A percentile compares a stretch with the other conserved stretches of the same genome.
Evolutionary conservation across 2,797 vertebrate species (phyloP).

Genomic region (Cirrhinus mrigala): DNA sequence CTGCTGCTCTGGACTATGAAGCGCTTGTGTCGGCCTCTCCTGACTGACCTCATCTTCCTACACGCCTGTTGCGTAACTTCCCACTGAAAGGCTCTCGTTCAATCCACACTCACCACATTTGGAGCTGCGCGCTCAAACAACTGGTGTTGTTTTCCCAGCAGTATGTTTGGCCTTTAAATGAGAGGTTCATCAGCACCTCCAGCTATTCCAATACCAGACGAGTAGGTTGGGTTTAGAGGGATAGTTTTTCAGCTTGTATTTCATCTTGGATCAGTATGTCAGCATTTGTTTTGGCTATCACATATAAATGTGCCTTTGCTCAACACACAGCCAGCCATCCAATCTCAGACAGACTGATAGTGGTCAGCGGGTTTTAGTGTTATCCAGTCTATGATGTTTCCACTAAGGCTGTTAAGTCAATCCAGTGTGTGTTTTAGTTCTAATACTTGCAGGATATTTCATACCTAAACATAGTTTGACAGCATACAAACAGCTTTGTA

Average conservation of each 20-base stretch:
- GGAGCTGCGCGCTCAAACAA: background rate
- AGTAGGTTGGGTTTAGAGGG: background rate
- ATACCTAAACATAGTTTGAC: background rate
- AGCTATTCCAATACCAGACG: background rate
- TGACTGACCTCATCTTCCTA: slow-evolving; percentile 32
- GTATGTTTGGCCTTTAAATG: background rate
- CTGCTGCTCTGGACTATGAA: slow-evolving; percentile 14
- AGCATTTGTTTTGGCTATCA: too few relatives aligned
- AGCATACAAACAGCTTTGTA: background rate
- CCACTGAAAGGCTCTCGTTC: slow-evolving; percentile 39
- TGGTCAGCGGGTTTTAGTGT: too few relatives aligned
- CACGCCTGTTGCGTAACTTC: slow-evolving; percentile 61
- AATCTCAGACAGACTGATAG: too few relatives aligned
- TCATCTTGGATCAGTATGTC: too few relatives aligned
- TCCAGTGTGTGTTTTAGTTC: background rate
- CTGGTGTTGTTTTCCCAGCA: slow-evolving; percentile 19
- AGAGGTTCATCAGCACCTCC: background rate
- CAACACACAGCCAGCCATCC: too few relatives aligned
- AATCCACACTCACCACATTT: slow-evolving; percentile 52
- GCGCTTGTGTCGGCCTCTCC: slow-evolving; percentile 27
- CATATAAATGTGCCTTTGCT: too few relatives aligned
- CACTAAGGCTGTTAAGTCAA: too few relatives aligned
- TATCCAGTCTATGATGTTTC: too few relatives aligned
- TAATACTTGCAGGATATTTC: background rate
- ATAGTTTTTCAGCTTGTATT: background rate